These are phyloP conservation scores for Isoperla grammatica DNA, from an alignment of 2,888 invertebrate genomes.

Conservation along the genomic window DNA sequence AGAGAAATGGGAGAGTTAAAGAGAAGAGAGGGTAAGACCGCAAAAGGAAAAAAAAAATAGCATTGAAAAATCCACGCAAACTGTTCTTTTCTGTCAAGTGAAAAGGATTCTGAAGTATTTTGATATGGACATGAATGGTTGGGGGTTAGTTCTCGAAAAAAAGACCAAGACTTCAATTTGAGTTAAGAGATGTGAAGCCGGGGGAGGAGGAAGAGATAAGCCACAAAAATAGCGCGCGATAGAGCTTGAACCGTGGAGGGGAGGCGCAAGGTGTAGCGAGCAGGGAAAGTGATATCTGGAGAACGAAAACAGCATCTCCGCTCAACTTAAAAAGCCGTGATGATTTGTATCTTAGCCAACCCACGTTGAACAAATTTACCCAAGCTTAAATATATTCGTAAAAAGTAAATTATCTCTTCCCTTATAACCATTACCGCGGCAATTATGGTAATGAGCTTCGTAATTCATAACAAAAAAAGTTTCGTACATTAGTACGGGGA, in stretches of 20 bases:
- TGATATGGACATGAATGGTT: constrained; percentile 15
- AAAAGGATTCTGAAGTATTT: constrained; percentile 17
- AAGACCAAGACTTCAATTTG: constrained; percentile 11
- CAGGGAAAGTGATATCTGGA: background rate
- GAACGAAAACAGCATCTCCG: too few relatives aligned
- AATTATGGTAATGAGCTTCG: constrained; percentile 15
- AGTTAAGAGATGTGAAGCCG: background rate
- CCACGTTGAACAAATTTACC: background rate
- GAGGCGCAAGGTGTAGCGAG: background rate
- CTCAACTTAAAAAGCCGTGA: background rate
- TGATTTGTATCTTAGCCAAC: background rate
- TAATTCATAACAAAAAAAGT: constrained; percentile 15
- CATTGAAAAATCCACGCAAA: constrained; percentile 10
- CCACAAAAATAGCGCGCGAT: background rate
- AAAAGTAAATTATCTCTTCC: constrained; percentile 16
- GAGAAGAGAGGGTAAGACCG: too few relatives aligned
- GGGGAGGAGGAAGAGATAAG: constrained; percentile 1
- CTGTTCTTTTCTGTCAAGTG: constrained; percentile 14
- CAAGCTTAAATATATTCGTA: constrained; percentile 4
- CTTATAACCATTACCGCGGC: constrained; percentile 17
- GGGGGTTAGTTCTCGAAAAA: background rate
- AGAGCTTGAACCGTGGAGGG: constrained; percentile 1
- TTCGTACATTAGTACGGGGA: constrained; percentile 8
- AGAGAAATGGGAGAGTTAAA: constrained; percentile 1
- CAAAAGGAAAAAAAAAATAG: constrained; percentile 9